Evolutionary conservation across 2,113 vertebrate species (phyloP).

Genomic region (Dicaeum eximium): DNA sequence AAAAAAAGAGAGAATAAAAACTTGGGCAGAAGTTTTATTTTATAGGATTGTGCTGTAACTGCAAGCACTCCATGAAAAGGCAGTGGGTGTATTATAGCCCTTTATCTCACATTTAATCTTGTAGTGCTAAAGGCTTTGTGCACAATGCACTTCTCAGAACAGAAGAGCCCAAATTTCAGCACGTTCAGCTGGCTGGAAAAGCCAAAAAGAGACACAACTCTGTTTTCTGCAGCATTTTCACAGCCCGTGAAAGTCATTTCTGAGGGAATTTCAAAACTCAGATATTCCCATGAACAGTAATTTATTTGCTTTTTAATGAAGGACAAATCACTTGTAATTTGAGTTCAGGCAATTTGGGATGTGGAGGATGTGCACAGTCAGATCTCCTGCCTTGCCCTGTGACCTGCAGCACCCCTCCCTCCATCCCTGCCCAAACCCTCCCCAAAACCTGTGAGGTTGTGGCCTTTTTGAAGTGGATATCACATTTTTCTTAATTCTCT

Average conservation of each 20-base stretch:
- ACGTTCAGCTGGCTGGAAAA: background rate
- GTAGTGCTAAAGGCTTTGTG: background rate
- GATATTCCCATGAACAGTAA: background rate
- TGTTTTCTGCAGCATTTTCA: background rate
- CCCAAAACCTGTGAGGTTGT: accelerated
- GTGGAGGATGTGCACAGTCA: too few relatives aligned
- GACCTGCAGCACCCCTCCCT: background rate
- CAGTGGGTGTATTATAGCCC: background rate
- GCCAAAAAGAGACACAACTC: background rate
- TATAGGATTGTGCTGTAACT: background rate
- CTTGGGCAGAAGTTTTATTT: background rate
- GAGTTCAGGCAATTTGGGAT: background rate
- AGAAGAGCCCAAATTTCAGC: background rate
- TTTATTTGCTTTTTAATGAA: background rate
- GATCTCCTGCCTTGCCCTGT: background rate
- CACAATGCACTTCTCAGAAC: background rate
- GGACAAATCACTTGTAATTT: background rate
- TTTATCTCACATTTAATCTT: background rate
- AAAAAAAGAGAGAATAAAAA: background rate
- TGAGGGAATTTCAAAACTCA: background rate
- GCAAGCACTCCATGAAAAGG: background rate
- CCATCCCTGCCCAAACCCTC: background rate
- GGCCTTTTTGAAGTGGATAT: background rate
- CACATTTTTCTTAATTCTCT: background rate
- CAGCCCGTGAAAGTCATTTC: background rate